Base-by-base conservation (phyloP, 2,113 vertebrate genomes). In the Pseudopodoces humilis region DNA sequence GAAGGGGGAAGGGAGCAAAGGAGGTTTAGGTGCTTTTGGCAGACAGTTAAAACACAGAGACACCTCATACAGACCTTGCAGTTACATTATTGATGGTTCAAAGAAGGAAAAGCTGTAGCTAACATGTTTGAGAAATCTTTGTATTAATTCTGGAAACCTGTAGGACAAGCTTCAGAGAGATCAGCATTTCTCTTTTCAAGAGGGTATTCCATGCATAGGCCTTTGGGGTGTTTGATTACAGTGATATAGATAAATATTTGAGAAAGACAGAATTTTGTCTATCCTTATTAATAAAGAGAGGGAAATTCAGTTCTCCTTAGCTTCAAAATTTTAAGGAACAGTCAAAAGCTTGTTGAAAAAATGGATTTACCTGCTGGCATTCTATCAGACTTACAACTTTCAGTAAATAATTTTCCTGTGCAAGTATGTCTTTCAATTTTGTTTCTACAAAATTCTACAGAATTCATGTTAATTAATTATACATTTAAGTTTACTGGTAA, bases 11-110 rank as follows among this genome's bases (percentile, higher is more conserved):
- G 22, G 33, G 75, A 82, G 28, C 4, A 70, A 22, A 1, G 1
- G 30, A 82, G 7, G 11, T 31, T 71, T 79, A 55, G 4, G 21
- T 67, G 44, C 5, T n/a, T 69, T 50, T 50, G 22, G 11, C 24
- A 74, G 11, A 22, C 7, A 44, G 15, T 20, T 65, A 39, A 71
- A 87, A 14, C 7, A 5, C 11, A 52, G 15, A 19, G 13, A 37
- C 11, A 39, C 0, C 2, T 3, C 53, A 6, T 14, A 19, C 9
- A 3, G 0, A 35, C 25, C 46, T 68, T 85, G 24, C 4, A 52
- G 24, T 35, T 55, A 44, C 31, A 10, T 62, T 43, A 15, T 37
- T 53, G 43, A 43, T 1, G 3, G 80, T 11, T 23, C n/a, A 47
- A 20, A 47, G 33, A 59, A 80, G 19, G 68, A 76, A 63, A 60